Base-by-base conservation (phyloP, 92 coral and sea anemone species). In the Anthopleura xanthogrammica region DNA sequence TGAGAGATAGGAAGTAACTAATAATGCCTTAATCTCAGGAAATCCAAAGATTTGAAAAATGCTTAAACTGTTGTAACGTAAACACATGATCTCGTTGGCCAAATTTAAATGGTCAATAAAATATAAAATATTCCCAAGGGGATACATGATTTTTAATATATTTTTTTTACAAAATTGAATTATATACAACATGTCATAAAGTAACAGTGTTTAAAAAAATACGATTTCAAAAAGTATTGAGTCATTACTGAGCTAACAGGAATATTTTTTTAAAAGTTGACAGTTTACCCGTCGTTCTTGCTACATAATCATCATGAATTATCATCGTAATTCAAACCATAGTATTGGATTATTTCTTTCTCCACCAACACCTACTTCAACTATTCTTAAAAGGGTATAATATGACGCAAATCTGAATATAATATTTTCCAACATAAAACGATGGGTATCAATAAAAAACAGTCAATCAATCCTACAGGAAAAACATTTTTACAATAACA, bases 391-490 rank as follows among this genome's bases (percentile, higher is more conserved):
- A 68, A 36, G 4, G 17, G 41, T 68, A 68, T 68, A 24, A n/a
- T 68, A 29, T 29, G 74, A 68, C 42, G 42, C 74, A 68, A 68
- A 68, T 29, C 74, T 13, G 52, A 56, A 50, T 17, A 36, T 52
- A 20, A 10, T 58, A 60, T 36, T 40, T 39, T 79, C 39, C 70
- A 5, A 62, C 29, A 62, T 20, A 79, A 58, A 79, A 3, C 81
- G 60, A 77, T 77, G n/a, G 50, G 20, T 22, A 77, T 22, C 80
- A 60, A 77, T 77, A 54, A 77, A 29, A 77, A 77, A 77, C 64
- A 22, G 64, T 77, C 80, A 23, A 77, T 29, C 64, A 22, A 77
- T 20, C 79, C 80, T 46, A 46, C 50, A 77, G 19, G 60, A 77
- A 42, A 77, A 77, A 68, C 8, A 68, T 68, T 54, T 77, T 77